Conservation (phyloP, 2,113 vertebrate genomes). For the Aleadryas rufinucha region DNA sequence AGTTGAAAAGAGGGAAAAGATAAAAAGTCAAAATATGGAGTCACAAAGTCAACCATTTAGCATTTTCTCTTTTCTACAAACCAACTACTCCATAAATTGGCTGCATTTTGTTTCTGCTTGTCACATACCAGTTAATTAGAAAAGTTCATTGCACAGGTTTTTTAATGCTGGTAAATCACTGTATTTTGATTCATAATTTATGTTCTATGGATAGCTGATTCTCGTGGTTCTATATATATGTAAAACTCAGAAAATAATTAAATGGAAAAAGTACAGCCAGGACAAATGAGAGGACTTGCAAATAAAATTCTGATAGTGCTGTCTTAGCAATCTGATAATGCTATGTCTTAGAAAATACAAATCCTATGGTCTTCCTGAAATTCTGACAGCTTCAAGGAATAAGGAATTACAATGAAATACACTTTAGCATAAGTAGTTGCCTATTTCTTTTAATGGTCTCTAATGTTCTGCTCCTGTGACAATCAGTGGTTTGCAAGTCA, state of each 20-base stretch:
- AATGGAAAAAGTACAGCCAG: not conserved
- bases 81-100: not conserved
- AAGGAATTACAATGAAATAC: not conserved
- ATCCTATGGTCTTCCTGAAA: not conserved
- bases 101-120: not conserved
- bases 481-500: not conserved
- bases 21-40: not conserved
- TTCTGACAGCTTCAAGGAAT: not conserved
- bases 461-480: not conserved
- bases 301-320: not conserved
- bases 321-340: not conserved
- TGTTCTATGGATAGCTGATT: not conserved
- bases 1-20: not conserved
- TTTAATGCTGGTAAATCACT: not conserved
- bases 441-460: not conserved
- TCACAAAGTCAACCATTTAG: not conserved
- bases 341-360: not conserved
- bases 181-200: not conserved
- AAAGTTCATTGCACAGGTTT: not conserved
- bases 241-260: not conserved
- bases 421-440: not conserved
- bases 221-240: not conserved
- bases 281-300: not conserved
- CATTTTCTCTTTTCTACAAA: not conserved
- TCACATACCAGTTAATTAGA: not conserved